These are phyloP conservation scores for Episyrphus balteatus DNA, from an alignment of 1,140 invertebrate genomes.

Conservation along the genomic window DNA sequence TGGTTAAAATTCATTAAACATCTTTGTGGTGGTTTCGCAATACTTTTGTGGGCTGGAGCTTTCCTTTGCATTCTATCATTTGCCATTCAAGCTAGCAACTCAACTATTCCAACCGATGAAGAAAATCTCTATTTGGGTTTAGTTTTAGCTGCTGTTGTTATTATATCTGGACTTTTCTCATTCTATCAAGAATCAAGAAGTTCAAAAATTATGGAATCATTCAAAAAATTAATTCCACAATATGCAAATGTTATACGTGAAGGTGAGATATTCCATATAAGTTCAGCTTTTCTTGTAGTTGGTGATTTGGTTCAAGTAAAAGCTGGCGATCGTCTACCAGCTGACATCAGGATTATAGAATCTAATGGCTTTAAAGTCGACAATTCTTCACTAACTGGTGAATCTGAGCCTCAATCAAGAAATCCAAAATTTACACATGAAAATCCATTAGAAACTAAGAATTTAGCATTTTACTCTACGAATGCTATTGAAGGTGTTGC, in stretches of 20 bases:
- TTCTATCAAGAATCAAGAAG: slow-evolving; percentile 98
- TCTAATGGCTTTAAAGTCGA: slow-evolving; percentile 83
- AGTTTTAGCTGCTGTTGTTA: slow-evolving; percentile 88
- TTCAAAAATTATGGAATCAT: slow-evolving; percentile 91
- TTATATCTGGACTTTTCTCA: slow-evolving; percentile 94
- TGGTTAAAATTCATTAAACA: slow-evolving; percentile 99
- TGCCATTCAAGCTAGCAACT: slow-evolving; percentile 82
- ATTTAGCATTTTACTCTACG: slow-evolving; percentile 94
- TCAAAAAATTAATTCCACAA: slow-evolving; percentile 92
- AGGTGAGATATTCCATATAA: slow-evolving; percentile 81
- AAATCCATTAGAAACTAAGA: slow-evolving; percentile 93
- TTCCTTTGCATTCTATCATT: slow-evolving; percentile 96
- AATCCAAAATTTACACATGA: slow-evolving; percentile 86
- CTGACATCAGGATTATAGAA: slow-evolving; percentile 85
- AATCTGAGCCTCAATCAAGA: slow-evolving; percentile 90
- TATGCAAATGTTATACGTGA: slow-evolving; percentile 91
- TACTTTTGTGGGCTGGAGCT: slow-evolving; percentile 94
- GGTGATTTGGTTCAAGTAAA: slow-evolving; percentile 93
- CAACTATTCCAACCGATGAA: too few relatives aligned
- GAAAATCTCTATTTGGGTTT: slow-evolving; percentile 92
- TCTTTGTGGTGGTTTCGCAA: slow-evolving; percentile 92
- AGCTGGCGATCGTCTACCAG: slow-evolving; percentile 89
- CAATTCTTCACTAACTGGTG: slow-evolving; percentile 87
- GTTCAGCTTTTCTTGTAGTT: slow-evolving; percentile 81
- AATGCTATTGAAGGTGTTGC: slow-evolving; percentile 95